phyloP scores from a whole-genome alignment of 2,797 vertebrate species.

The Myotis findleyi region DNA sequence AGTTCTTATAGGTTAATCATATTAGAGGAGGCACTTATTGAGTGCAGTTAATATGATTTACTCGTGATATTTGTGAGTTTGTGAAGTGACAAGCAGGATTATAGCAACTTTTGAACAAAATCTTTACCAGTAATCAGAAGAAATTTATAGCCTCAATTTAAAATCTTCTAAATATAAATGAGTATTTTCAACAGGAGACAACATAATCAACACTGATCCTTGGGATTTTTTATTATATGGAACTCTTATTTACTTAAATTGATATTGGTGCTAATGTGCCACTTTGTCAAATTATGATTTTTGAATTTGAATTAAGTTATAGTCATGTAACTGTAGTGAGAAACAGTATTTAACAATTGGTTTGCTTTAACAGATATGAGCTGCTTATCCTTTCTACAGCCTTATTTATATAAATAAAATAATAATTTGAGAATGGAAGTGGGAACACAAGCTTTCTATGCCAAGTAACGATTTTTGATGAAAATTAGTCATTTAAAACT shows the following conservation, averaged over 20 bases:
- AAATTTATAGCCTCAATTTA: not conserved
- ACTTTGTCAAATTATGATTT: not conserved
- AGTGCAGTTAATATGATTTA: conserved; percentile 15
- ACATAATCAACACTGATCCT: not conserved
- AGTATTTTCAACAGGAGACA: conserved; percentile 9
- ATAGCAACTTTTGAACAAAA: conserved; percentile 28
- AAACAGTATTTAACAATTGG: not conserved
- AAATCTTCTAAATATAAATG: not conserved
- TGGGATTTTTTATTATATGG: not conserved
- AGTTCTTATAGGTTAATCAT: conserved; percentile 34
- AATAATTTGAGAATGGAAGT: conserved; percentile 7
- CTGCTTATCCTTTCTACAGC: not conserved
- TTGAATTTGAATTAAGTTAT: conserved; percentile 51
- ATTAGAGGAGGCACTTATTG: not conserved
- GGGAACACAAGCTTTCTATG: not conserved
- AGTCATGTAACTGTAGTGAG: conserved; percentile 19
- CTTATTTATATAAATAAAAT: conserved; percentile 46
- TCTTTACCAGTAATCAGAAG: not conserved
- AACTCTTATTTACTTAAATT: conserved; percentile 31
- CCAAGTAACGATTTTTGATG: conserved; percentile 24
- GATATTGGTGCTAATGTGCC: not conserved
- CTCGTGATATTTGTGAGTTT: conserved; percentile 48
- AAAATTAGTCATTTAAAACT: conserved; percentile 56
- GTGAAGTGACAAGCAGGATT: not conserved
- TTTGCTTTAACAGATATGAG: not conserved